These are phyloP conservation scores for Propithecus perrieri DNA, from an alignment of 2,797 vertebrate species.

Conservation along the genomic window DNA sequence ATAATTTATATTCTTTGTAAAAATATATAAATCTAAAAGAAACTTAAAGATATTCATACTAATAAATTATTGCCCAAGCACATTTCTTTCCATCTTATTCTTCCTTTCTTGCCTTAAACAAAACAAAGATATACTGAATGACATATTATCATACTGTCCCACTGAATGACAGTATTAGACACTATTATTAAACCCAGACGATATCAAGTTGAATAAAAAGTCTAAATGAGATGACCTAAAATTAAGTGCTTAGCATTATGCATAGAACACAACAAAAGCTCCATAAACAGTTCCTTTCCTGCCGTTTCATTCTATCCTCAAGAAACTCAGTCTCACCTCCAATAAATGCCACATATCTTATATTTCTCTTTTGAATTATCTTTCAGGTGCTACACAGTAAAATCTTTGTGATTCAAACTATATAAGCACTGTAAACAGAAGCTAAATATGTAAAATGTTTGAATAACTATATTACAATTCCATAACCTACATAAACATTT, in stretches of 20 bases:
- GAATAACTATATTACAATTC: constrained; percentile 45
- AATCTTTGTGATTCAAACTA: constrained; percentile 44
- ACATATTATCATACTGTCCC: neutral
- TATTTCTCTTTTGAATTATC: constrained; percentile 14
- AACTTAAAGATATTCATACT: neutral
- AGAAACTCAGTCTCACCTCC: constrained; percentile 13
- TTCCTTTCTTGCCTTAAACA: constrained; percentile 40
- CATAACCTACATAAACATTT: constrained; percentile 29
- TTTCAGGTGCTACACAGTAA: neutral
- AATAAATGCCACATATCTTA: constrained; percentile 12
- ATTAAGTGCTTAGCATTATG: neutral
- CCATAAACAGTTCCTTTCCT: neutral
- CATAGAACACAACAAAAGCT: neutral
- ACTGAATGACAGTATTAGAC: constrained; percentile 9
- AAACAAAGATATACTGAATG: constrained; percentile 27
- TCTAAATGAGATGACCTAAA: constrained; percentile 26
- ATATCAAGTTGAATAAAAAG: constrained; percentile 42
- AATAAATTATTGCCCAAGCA: constrained; percentile 36
- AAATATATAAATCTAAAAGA: constrained; percentile 39
- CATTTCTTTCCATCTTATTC: constrained; percentile 25
- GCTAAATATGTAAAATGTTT: constrained; percentile 32
- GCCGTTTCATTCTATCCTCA: constrained; percentile 30
- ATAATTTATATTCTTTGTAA: constrained; percentile 49
- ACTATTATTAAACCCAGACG: constrained; percentile 1
- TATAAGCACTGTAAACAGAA: constrained; percentile 8